These are phyloP conservation scores for Phodopus roborovskii DNA, from an alignment of 2,113 vertebrate species.

Conservation along the genomic window DNA sequence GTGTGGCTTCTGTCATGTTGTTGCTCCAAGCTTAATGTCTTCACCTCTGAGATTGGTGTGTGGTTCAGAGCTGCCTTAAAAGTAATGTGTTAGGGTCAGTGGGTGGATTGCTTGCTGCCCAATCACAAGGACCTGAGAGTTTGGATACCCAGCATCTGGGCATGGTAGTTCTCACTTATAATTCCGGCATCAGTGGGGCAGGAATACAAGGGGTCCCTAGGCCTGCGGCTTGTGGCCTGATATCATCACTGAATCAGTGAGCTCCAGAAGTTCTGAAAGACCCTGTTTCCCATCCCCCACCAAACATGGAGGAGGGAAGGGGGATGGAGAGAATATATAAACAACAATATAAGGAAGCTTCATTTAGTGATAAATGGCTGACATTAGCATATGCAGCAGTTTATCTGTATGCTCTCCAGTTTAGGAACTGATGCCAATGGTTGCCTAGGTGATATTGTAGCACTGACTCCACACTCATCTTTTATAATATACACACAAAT, in stretches of 20 bases:
- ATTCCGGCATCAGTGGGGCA: background rate
- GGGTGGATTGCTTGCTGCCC: background rate
- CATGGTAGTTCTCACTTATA: background rate
- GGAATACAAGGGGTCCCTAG: background rate
- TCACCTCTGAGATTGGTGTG: slow-evolving; percentile 19
- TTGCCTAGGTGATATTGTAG: background rate
- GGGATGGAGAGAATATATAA: background rate
- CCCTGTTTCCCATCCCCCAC: background rate
- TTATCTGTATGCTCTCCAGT: background rate
- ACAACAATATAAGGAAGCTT: background rate
- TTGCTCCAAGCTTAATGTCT: background rate
- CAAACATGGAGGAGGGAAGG: background rate
- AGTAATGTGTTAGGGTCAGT: background rate
- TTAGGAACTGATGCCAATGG: background rate
- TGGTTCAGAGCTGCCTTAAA: background rate
- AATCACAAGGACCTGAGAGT: background rate
- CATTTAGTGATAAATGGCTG: background rate
- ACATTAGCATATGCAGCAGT: background rate
- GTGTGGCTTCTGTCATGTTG: background rate
- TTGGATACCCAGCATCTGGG: background rate
- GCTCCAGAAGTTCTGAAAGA: background rate
- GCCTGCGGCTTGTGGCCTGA: background rate
- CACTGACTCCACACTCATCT: background rate
- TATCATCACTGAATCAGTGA: background rate
- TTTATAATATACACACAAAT: background rate